Percentiles rank a stretch among this genome's conserved stretches.
These are phyloP conservation scores for Decapterus maruadsi DNA, from an alignment of 2,797 vertebrate genomes.

Conservation along the genomic window DNA sequence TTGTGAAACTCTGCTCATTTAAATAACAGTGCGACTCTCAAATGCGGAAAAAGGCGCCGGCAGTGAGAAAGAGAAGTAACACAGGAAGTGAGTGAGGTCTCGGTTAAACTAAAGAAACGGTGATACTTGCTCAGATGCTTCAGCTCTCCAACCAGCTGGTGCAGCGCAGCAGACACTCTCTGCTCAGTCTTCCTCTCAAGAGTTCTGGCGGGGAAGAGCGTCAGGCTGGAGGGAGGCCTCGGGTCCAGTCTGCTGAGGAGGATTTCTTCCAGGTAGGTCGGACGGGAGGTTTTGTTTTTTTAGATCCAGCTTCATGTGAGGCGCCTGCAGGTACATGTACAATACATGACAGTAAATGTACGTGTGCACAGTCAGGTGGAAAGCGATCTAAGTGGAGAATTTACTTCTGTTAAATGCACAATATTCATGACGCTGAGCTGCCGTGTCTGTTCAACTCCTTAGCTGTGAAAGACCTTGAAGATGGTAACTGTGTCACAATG, in stretches of 20 bases:
- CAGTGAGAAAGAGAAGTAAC: conserved; percentile 81
- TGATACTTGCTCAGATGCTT: conserved; percentile 42
- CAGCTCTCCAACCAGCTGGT: conserved; percentile 27
- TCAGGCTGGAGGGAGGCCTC: conserved; percentile 75
- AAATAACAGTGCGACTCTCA: conserved; percentile 19
- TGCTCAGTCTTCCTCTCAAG: conserved; percentile 45
- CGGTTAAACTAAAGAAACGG: conserved; percentile 54
- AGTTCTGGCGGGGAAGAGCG: background rate
- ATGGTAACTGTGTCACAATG: background rate
- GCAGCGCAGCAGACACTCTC: conserved; percentile 42
- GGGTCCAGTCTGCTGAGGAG: conserved; percentile 72
- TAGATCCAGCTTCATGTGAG: background rate
- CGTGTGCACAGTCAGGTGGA: background rate
- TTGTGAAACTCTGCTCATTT: background rate
- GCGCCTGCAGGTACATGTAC: background rate
- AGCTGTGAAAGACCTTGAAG: background rate
- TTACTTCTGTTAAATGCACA: background rate
- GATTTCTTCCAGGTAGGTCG: conserved; percentile 77
- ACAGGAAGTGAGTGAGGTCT: conserved; percentile 86
- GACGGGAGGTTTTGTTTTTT: background rate
- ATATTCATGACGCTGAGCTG: background rate
- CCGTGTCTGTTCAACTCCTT: background rate
- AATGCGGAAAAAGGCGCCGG: conserved; percentile 39
- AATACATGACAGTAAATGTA: background rate
- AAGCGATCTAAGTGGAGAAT: too few relatives aligned